Base-by-base conservation (phyloP, 2,113 vertebrate species). In the Thunnus thynnus region DNA sequence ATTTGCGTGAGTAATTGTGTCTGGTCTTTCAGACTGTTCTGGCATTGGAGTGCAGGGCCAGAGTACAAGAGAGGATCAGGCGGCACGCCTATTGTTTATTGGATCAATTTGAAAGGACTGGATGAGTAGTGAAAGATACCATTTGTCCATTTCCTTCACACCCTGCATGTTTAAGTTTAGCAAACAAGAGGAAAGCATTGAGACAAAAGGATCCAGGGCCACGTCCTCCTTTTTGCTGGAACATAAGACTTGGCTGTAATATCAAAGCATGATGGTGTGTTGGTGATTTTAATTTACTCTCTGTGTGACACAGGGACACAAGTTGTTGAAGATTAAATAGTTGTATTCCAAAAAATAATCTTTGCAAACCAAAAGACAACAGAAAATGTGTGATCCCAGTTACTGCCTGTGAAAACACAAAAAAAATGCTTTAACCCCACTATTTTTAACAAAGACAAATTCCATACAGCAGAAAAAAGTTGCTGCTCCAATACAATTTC, bases 1-100 rank as follows among this genome's bases (percentile, higher is more conserved):
- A 89, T 89, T 87, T 91, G 85, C 71, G 67, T 92, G 91, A 93
- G 79, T 80, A 92, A 92, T 90, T 86, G 78, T 79, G 85, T 91
- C 88, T 92, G 88, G 72, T 76, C 79, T 78, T 75, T 48, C 81
- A 84, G 81, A 81, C 80, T 32, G 80, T 60, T 78, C 75, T 88
- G 88, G 77, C 66, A 2, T 82, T 74, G 72, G 63, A 65, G 69
- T 4, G 17, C 8, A 71, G 75, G 62, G 76, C 50, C 3, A 63
- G 63, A 76, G 82, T 84, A 56, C 44, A 79, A 61, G 64, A 69
- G 82, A 76, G 50, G 70, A 84, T 79, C 80, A 81, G 77, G 72
- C 25, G 30, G 87, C 71, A 13, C 7, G 54, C 65, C 55, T 72
- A n/a, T 85, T 89, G 80, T 90, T 92, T 89, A 83, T 73, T 91